Base-by-base conservation (phyloP, 2,797 vertebrate species). In the Coilia nasus region DNA sequence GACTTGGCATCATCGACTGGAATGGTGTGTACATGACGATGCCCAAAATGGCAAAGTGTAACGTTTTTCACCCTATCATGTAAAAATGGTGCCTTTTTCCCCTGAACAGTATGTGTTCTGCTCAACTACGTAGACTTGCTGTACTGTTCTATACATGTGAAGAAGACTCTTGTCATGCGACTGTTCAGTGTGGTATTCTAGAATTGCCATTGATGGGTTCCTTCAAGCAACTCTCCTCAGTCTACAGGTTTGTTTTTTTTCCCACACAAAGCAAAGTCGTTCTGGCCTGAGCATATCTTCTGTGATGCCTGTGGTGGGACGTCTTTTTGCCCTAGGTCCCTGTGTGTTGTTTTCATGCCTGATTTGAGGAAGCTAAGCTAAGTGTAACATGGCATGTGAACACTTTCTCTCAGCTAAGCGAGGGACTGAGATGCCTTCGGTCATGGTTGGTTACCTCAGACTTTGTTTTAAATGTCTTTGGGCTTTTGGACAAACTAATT, bases 71-170 rank as follows among this genome's bases (percentile, higher is more conserved):
- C 71, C 17, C 71, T n/a, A 78, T 44, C 44, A 78, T 78, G 71
- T 78, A 78, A 78, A 78, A 41, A 78, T 64, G 35, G 71, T 78
- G 71, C 71, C 71, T 78, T 78, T 35, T 75, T 75, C 17, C 17
- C 41, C 28, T 28, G 0, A 17, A 78, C 31, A 15, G 41, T 4
- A 44, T n/a, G 17, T 78, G 2, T 21, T 78, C 6, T 17, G 17
- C 71, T 44, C 71, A 7, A 21, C 17, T 41, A 44, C 1, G 0
- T 44, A 17, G 50, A 54, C 50, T 78, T 59, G 71, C 71, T 78
- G 71, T 35, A 78, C 31, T 75, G 15, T n/a, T n/a, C n/a, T n/a
- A n/a, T 35, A 41, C 28, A 35, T 41, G 12, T 75, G 15, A 71
- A 28, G 19, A 15, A 35, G 67, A 67, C 62, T 41, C 35, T 54